Percentiles rank a stretch among this genome's conserved stretches.
Conservation (phyloP, 1,140 invertebrate genomes). For the Augochlora pura region DNA sequence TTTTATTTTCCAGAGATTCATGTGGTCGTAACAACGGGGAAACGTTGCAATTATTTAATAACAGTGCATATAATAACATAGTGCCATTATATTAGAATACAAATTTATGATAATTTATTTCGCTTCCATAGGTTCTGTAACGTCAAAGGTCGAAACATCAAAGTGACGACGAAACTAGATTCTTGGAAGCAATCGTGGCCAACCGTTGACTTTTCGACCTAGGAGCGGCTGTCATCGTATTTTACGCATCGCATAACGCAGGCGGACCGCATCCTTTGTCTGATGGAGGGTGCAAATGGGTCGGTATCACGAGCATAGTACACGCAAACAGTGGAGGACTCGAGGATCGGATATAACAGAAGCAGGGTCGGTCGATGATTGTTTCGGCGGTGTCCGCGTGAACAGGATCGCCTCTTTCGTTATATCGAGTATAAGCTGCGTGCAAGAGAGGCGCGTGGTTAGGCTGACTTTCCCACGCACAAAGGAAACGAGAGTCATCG, state of each 20-base stretch:
- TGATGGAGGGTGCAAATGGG: background rate
- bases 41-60: no score
- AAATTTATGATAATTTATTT: no score
- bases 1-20: no score
- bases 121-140: no score
- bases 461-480: slow-evolving; percentile 30
- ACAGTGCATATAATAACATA: no score
- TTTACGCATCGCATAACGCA: background rate
- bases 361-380: background rate
- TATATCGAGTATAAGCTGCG: no score
- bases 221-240: background rate
- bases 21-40: no score
- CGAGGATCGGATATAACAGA: slow-evolving; percentile 20
- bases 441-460: slow-evolving; percentile 5
- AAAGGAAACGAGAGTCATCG: slow-evolving; percentile 50
- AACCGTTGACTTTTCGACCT: background rate
- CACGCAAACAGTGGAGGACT: slow-evolving; percentile 8
- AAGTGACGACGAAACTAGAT: no score
- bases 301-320: no score
- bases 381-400: background rate
- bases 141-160: no score
- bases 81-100: no score
- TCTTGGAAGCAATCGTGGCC: no score
- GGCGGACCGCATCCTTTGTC: slow-evolving; percentile 13
- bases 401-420: slow-evolving; percentile 6